A percentile compares a stretch with the other conserved stretches of the same genome.
Conservation (phyloP, 92 coral and sea anemone genomes). For the Pocillopora grandis region DNA sequence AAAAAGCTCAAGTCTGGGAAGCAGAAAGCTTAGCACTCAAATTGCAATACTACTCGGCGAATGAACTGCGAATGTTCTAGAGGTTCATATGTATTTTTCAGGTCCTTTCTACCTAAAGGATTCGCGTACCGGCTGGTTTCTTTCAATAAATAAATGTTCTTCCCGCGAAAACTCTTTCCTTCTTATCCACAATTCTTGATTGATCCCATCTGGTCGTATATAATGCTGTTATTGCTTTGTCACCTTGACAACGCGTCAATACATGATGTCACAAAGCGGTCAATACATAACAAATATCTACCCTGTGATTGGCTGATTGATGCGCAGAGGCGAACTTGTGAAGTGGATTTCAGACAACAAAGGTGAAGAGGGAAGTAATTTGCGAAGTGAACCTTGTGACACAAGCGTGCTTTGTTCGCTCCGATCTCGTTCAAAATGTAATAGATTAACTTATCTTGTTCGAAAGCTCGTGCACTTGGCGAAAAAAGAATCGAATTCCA, state of each 20-base stretch:
- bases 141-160: too few relatives aligned
- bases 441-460: neutral
- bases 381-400: neutral
- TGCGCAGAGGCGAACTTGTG: neutral
- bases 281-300: neutral
- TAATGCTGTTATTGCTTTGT: conserved; percentile 2
- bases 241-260: conserved; percentile 40
- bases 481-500: conserved; percentile 12
- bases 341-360: neutral
- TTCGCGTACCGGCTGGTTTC: too few relatives aligned
- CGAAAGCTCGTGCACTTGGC: neutral
- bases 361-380: conserved; percentile 1
- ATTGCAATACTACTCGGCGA: too few relatives aligned
- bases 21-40: too few relatives aligned
- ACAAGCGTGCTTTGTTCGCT: neutral
- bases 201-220: neutral
- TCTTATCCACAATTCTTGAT: too few relatives aligned
- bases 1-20: too few relatives aligned
- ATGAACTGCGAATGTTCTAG: too few relatives aligned
- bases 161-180: too few relatives aligned
- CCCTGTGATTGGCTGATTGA: conserved; percentile 27
- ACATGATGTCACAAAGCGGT: conserved; percentile 44
- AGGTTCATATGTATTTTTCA: too few relatives aligned
- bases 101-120: too few relatives aligned
- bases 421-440: conserved; percentile 13